A percentile compares a stretch with the other conserved stretches of the same genome.
Conservation (phyloP, 2,888 invertebrate genomes). For the Leucozona laternaria region DNA sequence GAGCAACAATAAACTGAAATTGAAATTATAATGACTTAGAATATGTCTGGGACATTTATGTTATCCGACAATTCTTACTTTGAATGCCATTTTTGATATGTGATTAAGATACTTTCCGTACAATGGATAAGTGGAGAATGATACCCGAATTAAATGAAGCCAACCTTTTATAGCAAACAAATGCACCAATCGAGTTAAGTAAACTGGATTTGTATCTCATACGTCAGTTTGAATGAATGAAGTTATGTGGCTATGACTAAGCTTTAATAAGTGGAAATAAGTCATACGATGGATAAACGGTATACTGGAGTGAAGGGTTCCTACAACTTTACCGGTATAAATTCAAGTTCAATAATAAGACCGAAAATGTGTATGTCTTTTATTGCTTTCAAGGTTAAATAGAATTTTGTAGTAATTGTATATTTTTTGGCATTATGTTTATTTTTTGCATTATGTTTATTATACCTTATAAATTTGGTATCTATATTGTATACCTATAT, state of each 20-base stretch:
- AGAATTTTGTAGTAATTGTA: no score
- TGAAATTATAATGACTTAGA: neutral
- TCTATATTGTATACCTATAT: no score
- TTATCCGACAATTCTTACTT: conserved; percentile 26
- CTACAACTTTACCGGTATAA: neutral
- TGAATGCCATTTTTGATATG: conserved; percentile 54
- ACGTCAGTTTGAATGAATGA: neutral
- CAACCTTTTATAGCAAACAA: conserved; percentile 15
- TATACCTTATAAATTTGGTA: no score
- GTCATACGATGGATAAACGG: neutral
- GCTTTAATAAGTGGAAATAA: neutral
- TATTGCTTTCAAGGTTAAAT: neutral
- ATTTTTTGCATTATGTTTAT: no score
- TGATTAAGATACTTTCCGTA: neutral
- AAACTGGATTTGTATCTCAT: conserved; percentile 7
- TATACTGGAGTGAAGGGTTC: conserved; percentile 6
- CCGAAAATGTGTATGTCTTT: neutral
- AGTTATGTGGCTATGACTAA: neutral
- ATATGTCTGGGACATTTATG: neutral
- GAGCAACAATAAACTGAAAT: conserved; percentile 71
- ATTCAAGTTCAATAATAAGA: conserved; percentile 5
- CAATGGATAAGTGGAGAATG: neutral
- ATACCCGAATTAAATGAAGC: neutral
- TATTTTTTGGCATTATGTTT: no score
- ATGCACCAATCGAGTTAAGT: neutral